Base-by-base conservation (phyloP, 2,797 vertebrate species). In the Sciaenops ocellatus region DNA sequence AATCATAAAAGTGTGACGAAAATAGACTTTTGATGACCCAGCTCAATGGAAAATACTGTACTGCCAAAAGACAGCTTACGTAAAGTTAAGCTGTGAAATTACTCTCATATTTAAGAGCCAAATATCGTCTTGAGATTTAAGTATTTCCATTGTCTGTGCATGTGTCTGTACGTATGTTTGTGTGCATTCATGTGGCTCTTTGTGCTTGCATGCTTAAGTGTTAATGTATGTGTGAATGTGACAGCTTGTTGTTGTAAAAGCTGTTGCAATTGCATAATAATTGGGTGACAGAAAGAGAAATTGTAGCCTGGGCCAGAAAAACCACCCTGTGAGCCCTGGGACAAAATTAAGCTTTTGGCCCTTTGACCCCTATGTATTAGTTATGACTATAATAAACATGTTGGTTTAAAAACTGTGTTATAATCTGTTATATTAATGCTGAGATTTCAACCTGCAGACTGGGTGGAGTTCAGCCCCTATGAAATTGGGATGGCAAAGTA, bases 401-500 rank as follows among this genome's bases (percentile, higher is more conserved):
- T 2, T 48, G n/a, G 18, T 47, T 57, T 1, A 1, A 22, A 63
- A 73, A 61, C 15, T 50, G 4, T 54, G 26, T 70, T 24, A 24
- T 2, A 2, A 56, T 69, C 18, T 48, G 3, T 59, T 17, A 20
- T 28, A 20, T 56, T 85, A 68, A 89, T 51, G 9, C 34, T 60
- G 48, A 63, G 26, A 22, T 82, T 91, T 85, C 79, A 55, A 28
- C 82, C 86, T 90, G 60, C 93, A 99, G 98, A 99, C 93, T 99
- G 98, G 98, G 97, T 99, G 88, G 98, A 99, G 93, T 99, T 99
- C 92, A 99, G 96, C 75, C 98, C 98, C 0, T 99, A 98, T 66
- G 98, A 99, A 92, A 99, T 99, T 50, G 98, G 98, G 30, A 99
- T 99, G 98, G 97, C 98, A 30, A 99, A 99, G 87, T 99, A 99